Base-by-base conservation (phyloP, 2,797 vertebrate species). In the Gallinago solitaria region DNA sequence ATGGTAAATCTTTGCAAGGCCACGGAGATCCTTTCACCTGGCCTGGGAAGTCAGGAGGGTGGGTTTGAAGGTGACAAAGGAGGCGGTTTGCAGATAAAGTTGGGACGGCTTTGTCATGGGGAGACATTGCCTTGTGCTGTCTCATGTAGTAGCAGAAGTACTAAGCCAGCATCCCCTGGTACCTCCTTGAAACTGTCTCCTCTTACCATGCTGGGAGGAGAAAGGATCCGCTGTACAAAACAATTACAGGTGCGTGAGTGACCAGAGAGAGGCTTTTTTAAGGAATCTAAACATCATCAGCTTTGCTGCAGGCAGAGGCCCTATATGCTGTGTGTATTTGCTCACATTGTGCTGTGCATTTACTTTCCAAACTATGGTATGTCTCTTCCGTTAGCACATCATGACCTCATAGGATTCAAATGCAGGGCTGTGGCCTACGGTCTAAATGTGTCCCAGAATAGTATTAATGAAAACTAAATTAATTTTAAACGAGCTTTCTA, bases 391-490 rank as follows among this genome's bases (percentile, higher is more conserved):
- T 78, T 78, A 82, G 33, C 3, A 1, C 67, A 76, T 88, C 5
- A 2, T 77, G 93, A 93, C 73, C 43, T 94, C 89, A 76, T 30
- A 86, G 80, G 70, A 90, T 91, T 88, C 82, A 95, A 90, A 93
- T 69, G 74, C 54, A 86, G 70, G 73, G 18, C 50, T 51, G 73
- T 63, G 35, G 19, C 51, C 69, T 75, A 30, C 0, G 0, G 45
- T 85, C 71, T 92, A 57, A 95, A 87, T 70, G 77, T 82, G 75
- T 57, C 92, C 50, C 7, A 12, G 28, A 77, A 74, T 93, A 88
- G 91, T 96, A 86, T 78, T 95, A 93, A 90, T 90, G 70, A 95
- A 94, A 94, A 89, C n/a, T 20, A 83, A 88, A 91, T 93, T 83
- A 82, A 90, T 86, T 94, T 90, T 67, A 95, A 91, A 86, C 10